Base-by-base conservation (phyloP, 2,888 invertebrate species). In the Catocala sponsa region DNA sequence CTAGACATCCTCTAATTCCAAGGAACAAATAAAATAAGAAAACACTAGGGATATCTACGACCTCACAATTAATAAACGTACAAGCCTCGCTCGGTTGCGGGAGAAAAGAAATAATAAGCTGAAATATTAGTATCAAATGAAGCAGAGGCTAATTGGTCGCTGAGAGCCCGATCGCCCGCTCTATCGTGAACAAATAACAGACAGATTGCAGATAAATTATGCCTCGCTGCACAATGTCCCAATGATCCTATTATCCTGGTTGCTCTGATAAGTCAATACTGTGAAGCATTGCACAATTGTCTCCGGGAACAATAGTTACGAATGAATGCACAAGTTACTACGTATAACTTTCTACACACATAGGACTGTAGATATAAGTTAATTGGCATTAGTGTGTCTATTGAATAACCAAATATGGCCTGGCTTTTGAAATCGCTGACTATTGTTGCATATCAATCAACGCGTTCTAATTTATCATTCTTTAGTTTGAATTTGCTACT, bases 181-280 rank as follows among this genome's bases (percentile, higher is more conserved):
- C 68, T 78, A 75, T 74, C 60, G 77, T 63, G 76, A 56, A 72
- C 70, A 78, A 74, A 70, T 73, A 38, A 73, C 69, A 68, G 76
- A 80, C 71, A 71, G 79, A 72, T 72, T 69, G 72, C 72, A 75
- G 79, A 85, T 82, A 84, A 83, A 84, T 86, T 80, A 81, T 81
- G 73, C 71, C 71, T 66, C 74, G 59, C 63, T 65, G 80, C 73
- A 78, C 76, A 79, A 79, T 84, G 77, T 80, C 71, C 67, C 74
- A 77, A 68, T 80, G 79, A 81, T 80, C 79, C 79, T 67, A 82
- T 87, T 84, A 82, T 83, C 82, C 76, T 68, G 72, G 76, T 76
- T 69, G 75, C 70, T 81, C 59, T 76, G 78, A 76, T 79, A 78
- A 79, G 78, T 80, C 80, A 82, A 80, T 73, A 79, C 54, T 68